Conservation (phyloP, 2,113 vertebrate species). For the Uropsilus gracilis region DNA sequence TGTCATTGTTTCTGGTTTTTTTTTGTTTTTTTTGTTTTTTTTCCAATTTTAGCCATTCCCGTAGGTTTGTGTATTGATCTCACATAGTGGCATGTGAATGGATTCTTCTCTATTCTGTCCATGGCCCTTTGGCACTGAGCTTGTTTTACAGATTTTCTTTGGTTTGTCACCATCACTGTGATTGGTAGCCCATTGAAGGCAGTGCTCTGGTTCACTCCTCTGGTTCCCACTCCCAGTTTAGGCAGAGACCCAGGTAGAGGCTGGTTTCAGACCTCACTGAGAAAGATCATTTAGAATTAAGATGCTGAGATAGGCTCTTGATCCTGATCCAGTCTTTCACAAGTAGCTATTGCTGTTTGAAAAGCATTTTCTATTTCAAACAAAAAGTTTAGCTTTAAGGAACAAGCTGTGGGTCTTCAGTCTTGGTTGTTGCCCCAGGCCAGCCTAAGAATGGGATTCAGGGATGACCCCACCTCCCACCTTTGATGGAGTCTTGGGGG, state of each 20-base stretch:
- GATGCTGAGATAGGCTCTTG: not conserved
- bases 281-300: not conserved
- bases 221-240: not conserved
- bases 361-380: not conserved
- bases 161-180: not conserved
- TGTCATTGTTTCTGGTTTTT: not conserved
- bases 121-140: too few relatives aligned
- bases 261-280: not conserved
- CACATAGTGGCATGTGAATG: not conserved
- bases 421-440: not conserved
- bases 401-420: not conserved
- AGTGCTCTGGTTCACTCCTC: not conserved
- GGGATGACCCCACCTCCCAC: not conserved
- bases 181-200: not conserved
- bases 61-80: not conserved
- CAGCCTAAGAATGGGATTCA: not conserved
- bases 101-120: not conserved
- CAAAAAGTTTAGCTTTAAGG: not conserved
- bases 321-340: not conserved
- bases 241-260: not conserved
- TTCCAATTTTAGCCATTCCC: conserved; percentile 10
- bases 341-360: not conserved
- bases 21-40: too few relatives aligned
- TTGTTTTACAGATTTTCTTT: not conserved
- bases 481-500: not conserved